phyloP scores from a whole-genome alignment of 2,797 vertebrate genomes.

The Gila robusta region DNA sequence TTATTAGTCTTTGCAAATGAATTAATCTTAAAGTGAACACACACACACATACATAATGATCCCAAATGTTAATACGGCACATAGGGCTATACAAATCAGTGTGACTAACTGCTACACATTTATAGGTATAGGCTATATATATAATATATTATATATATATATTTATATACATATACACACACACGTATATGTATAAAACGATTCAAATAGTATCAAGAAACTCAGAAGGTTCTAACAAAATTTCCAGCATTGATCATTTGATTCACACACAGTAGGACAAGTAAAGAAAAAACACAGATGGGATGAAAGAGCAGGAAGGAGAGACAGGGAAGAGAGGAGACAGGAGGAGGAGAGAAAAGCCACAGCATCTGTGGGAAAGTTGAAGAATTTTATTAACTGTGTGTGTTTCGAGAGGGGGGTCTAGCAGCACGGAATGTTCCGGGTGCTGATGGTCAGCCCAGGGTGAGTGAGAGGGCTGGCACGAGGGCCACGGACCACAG shows the following conservation, averaged over 20 bases:
- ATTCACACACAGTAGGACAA: constrained; percentile 7
- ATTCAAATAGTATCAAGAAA: constrained; percentile 8
- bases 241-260: background rate
- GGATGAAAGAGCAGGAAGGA: constrained; percentile 26
- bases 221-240: background rate
- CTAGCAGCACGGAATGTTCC: constrained; percentile 95
- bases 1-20: too few relatives aligned
- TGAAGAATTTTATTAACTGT: constrained; percentile 52
- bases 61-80: too few relatives aligned
- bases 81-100: too few relatives aligned
- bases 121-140: too few relatives aligned
- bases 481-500: constrained; percentile 83
- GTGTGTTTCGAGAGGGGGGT: constrained; percentile 52
- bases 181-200: too few relatives aligned
- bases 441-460: constrained; percentile 76
- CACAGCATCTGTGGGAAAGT: constrained; percentile 56
- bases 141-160: too few relatives aligned
- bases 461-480: constrained; percentile 79
- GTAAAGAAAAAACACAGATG: background rate
- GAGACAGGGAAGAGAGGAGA: constrained; percentile 8
- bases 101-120: too few relatives aligned
- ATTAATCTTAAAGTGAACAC: too few relatives aligned
- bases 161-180: too few relatives aligned
- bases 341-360: constrained; percentile 36
- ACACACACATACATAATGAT: too few relatives aligned